Evolutionary conservation across 2,797 vertebrate genomes (phyloP).

Genomic region (Eupleurogrammus muticus): DNA sequence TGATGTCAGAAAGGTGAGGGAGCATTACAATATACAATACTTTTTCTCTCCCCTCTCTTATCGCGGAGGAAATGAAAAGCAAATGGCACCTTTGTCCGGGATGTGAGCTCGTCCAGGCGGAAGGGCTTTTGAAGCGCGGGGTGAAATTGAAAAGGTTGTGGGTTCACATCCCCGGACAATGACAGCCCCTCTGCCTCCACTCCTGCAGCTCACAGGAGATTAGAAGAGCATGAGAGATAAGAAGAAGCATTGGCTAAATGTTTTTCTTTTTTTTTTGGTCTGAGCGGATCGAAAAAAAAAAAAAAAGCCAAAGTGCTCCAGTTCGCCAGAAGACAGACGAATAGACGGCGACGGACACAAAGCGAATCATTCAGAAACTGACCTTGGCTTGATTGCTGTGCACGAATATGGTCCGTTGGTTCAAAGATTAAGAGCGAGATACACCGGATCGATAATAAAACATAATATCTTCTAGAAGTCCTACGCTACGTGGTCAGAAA

Average conservation of each 20-base stretch:
- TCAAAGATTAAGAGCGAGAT: conserved; percentile 56
- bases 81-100: conserved; percentile 85
- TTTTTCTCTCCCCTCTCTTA: conserved; percentile 76
- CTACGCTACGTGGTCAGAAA: conserved; percentile 29
- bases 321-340: conserved; percentile 77
- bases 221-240: conserved; percentile 84
- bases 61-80: conserved; percentile 78
- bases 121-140: conserved; percentile 83
- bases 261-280: conserved; percentile 49
- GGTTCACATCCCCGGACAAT: conserved; percentile 87
- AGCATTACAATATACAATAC: conserved; percentile 84
- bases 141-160: conserved; percentile 88
- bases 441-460: conserved; percentile 70
- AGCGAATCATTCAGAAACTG: conserved; percentile 75
- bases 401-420: conserved; percentile 64
- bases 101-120: conserved; percentile 81
- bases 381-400: conserved; percentile 80
- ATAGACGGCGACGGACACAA: conserved; percentile 69
- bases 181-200: conserved; percentile 81
- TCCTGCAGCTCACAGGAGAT: conserved; percentile 81
- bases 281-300: conserved; percentile 78
- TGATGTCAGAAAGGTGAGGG: conserved; percentile 84
- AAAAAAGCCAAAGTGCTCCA: conserved; percentile 71
- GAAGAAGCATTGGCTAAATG: conserved; percentile 77
- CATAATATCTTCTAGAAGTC: conserved; percentile 55